Evolutionary conservation across 2,113 vertebrate species (phyloP), one percentile per base, ranked within the genome.

Genomic region (Python bivittatus): DNA sequence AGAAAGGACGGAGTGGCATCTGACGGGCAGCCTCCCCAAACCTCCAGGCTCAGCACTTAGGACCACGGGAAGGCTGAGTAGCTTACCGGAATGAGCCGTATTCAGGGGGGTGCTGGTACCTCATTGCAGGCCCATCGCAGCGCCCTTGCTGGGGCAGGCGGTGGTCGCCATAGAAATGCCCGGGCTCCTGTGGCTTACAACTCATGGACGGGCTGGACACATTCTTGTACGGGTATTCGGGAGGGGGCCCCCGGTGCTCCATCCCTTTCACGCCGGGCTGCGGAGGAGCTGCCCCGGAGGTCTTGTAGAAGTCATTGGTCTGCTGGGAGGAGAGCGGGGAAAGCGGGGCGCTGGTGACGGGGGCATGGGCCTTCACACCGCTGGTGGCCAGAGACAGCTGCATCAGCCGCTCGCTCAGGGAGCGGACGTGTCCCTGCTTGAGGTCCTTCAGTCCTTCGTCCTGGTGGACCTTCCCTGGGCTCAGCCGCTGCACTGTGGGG

Each of bases 391-490:
- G 94, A 2, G 99, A 99, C 92, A 99, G 98, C 97, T 99, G 99
- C 99, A 99, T 99, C 48, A 99, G 98, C 83, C 99, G 96, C 96
- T 99, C 99, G 0, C 99, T 99, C 93, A 99, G 97, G 9, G 99
- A 99, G 25, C 99, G 98, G 27, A 99, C 99, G 4, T 99, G 99
- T n/a, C 99, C 99, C 94, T 99, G 99, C 97, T 99, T 99, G 84
- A 99, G 98, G 96, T 99, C 99, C 97, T 99, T 98, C 1, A 99
- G 98, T 60, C 99, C 99, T 84, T 99, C 99, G 84, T 99, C 99
- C 96, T 99, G 99, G 96, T 99, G 99, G 92, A 99, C 99, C 95
- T 98, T 98, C 56, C 98, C 98, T 0, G 98, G 97, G 68, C 98
- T 98, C 44, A 99, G 98, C 12, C 99, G 97, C 97, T 99, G 99